A percentile compares a stretch with the other conserved stretches of the same genome.
These are phyloP conservation scores for Actinernus sp. DNA, from an alignment of 92 coral and sea anemone species.

Conservation along the genomic window DNA sequence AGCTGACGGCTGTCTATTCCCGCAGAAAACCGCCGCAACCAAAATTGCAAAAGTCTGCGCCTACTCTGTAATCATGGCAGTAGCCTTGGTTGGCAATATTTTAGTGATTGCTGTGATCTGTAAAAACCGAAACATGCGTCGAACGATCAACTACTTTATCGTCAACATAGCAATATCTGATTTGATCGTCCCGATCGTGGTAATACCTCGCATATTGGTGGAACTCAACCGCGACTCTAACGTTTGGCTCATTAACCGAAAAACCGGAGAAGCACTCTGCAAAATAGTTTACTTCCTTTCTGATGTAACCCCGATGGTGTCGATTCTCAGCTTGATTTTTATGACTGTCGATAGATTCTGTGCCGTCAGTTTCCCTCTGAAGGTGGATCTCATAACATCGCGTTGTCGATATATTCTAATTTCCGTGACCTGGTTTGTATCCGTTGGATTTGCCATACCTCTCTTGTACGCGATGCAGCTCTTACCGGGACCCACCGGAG, in stretches of 20 bases:
- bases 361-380: slow-evolving; percentile 37
- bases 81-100: slow-evolving; percentile 24
- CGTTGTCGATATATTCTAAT: slow-evolving; percentile 7
- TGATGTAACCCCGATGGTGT: slow-evolving; percentile 19
- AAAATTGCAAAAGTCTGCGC: too few species aligned
- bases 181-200: slow-evolving; percentile 11
- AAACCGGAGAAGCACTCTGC: slow-evolving; percentile 9
- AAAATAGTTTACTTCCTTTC: slow-evolving; percentile 6
- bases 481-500: neutral
- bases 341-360: slow-evolving; percentile 27
- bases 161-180: slow-evolving; percentile 42
- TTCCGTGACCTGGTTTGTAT: slow-evolving; percentile 11
- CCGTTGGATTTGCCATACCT: slow-evolving; percentile 11
- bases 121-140: slow-evolving; percentile 33
- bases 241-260: slow-evolving; percentile 6
- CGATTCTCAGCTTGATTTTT: slow-evolving; percentile 24
- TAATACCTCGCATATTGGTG: neutral
- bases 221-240: neutral
- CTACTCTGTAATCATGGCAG: slow-evolving; percentile 3
- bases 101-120: slow-evolving; percentile 21
- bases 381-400: slow-evolving; percentile 17
- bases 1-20: too few species aligned
- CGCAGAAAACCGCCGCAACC: too few species aligned
- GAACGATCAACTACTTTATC: slow-evolving; percentile 27
- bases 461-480: slow-evolving; percentile 26